phyloP scores from a whole-genome alignment of 2,797 vertebrate species.

The Rhincodon typus region DNA sequence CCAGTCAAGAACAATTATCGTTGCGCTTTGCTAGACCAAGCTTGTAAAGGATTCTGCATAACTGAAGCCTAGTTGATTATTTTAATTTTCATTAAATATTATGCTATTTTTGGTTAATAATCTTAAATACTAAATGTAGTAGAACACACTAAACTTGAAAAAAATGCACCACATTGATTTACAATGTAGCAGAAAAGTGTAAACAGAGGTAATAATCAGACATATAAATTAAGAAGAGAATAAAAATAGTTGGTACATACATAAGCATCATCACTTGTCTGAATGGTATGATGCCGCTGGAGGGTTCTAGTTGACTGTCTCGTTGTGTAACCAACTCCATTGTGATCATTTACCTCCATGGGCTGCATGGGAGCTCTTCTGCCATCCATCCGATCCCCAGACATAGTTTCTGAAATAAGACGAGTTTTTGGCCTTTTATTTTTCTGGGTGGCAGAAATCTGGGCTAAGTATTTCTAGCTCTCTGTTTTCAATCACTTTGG shows the following conservation, averaged over 20 bases:
- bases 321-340: slow-evolving; percentile 66
- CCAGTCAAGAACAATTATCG: neutral
- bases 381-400: slow-evolving; percentile 71
- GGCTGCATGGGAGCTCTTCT: slow-evolving; percentile 66
- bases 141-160: neutral
- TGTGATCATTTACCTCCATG: slow-evolving; percentile 82
- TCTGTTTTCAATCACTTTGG: neutral
- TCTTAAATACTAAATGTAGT: neutral
- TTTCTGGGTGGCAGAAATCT: neutral
- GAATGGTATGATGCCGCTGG: slow-evolving; percentile 96
- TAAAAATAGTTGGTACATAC: slow-evolving; percentile 57
- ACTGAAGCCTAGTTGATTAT: neutral
- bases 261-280: slow-evolving; percentile 93
- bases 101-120: neutral
- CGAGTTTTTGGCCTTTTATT: neutral
- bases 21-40: neutral
- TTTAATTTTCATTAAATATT: neutral
- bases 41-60: neutral
- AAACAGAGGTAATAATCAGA: neutral
- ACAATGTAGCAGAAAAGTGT: neutral
- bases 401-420: slow-evolving; percentile 55
- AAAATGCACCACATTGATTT: neutral
- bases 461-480: neutral
- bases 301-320: slow-evolving; percentile 63
- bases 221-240: neutral